A percentile compares a stretch with the other conserved stretches of the same genome.
These are phyloP conservation scores for Pogonomyrmex barbatus DNA, from an alignment of 1,140 invertebrate species.

Conservation along the genomic window DNA sequence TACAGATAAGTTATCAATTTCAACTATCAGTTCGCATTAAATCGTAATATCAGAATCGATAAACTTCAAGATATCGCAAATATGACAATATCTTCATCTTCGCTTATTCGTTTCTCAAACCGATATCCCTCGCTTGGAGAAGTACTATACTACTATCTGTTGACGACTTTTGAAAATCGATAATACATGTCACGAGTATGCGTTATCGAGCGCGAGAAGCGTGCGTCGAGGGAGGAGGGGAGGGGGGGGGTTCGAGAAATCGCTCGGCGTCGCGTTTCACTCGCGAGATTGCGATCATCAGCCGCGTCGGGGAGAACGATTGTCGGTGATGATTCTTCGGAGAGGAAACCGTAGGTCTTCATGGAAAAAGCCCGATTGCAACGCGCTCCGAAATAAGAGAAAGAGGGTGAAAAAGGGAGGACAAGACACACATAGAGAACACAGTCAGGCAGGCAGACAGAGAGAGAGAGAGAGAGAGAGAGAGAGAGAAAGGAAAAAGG, in stretches of 20 bases:
- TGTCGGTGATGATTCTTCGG: constrained; percentile 9
- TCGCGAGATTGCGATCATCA: constrained; percentile 51
- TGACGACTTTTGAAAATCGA: constrained; percentile 19
- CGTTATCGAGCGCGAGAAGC: constrained; percentile 31
- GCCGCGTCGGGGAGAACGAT: constrained; percentile 11
- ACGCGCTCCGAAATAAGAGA: constrained; percentile 29
- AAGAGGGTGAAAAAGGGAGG: neutral
- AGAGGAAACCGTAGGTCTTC: constrained; percentile 41
- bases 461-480: neutral
- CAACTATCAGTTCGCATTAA: constrained; percentile 40
- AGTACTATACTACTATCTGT: constrained; percentile 17
- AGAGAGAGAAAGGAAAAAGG: constrained; percentile 25
- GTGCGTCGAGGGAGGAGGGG: neutral
- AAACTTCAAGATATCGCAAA: constrained; percentile 22
- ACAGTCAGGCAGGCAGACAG: neutral
- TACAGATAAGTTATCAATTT: constrained; percentile 47
- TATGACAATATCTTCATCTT: constrained; percentile 21
- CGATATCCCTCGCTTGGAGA: neutral
- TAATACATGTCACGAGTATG: constrained; percentile 20
- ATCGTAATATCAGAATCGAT: constrained; percentile 37
- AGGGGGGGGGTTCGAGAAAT: constrained; percentile 15
- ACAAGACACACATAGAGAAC: neutral
- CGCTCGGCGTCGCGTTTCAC: constrained; percentile 36
- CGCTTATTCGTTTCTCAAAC: constrained; percentile 20
- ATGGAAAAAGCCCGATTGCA: constrained; percentile 46